phyloP scores from a whole-genome alignment of 2,797 vertebrate species.

The Coccyzus lansbergi region DNA sequence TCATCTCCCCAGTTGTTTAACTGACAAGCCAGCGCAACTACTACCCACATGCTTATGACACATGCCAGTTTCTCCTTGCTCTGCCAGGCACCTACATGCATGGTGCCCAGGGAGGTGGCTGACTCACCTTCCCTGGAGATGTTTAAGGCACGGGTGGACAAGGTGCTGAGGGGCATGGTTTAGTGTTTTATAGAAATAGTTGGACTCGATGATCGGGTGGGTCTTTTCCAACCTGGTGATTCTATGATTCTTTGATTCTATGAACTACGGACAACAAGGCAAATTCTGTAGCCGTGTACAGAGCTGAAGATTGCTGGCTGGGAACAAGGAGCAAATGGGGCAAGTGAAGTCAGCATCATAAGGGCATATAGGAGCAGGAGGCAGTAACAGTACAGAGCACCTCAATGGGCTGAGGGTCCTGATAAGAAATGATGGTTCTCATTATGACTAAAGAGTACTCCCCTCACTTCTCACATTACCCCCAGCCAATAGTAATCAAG shows the following conservation, averaged over 20 bases:
- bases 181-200: too few relatives aligned
- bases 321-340: neutral
- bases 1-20: neutral
- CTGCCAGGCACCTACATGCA: neutral
- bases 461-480: neutral
- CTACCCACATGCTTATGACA: fast-evolving
- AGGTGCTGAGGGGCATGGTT: too few relatives aligned
- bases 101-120: too few relatives aligned
- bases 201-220: too few relatives aligned
- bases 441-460: neutral
- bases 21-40: neutral
- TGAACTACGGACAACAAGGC: neutral
- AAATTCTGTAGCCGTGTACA: fast-evolving
- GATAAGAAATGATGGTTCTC: fast-evolving
- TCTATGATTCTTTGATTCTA: too few relatives aligned
- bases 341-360: neutral
- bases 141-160: too few relatives aligned
- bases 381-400: neutral
- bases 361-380: neutral
- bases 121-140: too few relatives aligned
- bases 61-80: neutral
- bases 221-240: too few relatives aligned
- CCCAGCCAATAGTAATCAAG: neutral
- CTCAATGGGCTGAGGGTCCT: neutral
- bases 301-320: neutral